These are phyloP conservation scores for Lypha dubia DNA, from an alignment of 2,888 invertebrate genomes.

Conservation along the genomic window DNA sequence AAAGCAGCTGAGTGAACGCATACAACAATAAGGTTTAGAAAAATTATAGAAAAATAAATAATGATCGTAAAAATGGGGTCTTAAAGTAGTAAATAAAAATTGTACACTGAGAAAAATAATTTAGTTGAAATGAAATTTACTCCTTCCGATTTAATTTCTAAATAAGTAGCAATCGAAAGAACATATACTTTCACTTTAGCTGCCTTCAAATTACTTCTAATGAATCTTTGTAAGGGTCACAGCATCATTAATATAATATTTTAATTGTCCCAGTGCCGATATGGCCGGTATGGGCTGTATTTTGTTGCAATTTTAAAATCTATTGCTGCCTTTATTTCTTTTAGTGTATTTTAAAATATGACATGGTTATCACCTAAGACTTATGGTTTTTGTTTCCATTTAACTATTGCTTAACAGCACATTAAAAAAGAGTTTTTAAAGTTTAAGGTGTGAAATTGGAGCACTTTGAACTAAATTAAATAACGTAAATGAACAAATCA, in stretches of 20 bases:
- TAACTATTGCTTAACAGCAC: constrained; percentile 35
- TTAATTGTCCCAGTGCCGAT: no score
- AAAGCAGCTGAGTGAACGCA: constrained; percentile 8
- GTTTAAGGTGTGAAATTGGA: constrained; percentile 65
- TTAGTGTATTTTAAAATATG: constrained; percentile 40
- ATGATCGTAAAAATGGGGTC: constrained; percentile 36
- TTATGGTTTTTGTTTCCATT: constrained; percentile 24
- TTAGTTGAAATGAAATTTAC: no score
- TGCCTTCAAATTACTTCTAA: no score
- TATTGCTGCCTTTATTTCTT: not conserved
- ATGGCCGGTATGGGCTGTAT: no score
- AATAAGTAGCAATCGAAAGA: no score
- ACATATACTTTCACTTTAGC: no score
- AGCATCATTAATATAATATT: no score
- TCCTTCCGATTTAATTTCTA: no score
- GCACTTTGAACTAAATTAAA: constrained; percentile 57
- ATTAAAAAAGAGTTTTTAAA: constrained; percentile 38
- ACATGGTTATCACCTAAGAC: constrained; percentile 42
- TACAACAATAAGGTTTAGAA: constrained; percentile 30
- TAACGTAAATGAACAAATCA: constrained; percentile 9
- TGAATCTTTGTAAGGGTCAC: no score
- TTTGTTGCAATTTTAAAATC: not conserved
- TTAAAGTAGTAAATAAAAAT: constrained; percentile 10
- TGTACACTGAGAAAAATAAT: constrained; percentile 19
- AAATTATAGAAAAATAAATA: constrained; percentile 25